Evolutionary conservation across 2,797 vertebrate genomes (phyloP).

Genomic region (Pangasius djambal): DNA sequence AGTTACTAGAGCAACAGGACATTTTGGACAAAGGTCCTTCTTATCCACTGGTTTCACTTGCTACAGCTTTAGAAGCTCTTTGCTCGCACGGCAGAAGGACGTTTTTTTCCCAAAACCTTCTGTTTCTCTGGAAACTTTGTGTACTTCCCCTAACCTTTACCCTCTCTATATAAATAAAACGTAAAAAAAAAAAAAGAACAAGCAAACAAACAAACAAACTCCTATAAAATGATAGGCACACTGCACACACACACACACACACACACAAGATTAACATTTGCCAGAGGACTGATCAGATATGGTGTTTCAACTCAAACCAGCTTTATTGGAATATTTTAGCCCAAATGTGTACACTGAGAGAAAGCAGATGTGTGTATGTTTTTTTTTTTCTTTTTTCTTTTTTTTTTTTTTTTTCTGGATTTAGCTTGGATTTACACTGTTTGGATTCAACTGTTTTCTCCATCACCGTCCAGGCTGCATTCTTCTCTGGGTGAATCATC

Average conservation of each 20-base stretch:
- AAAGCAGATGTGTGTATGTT: conserved; percentile 44
- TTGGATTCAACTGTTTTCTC: conserved; percentile 16
- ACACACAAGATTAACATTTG: conserved; percentile 10
- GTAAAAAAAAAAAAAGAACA: background rate
- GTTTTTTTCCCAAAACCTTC: background rate
- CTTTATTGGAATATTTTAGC: conserved; percentile 23
- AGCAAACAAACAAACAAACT: background rate
- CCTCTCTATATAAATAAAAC: background rate
- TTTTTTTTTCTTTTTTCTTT: background rate
- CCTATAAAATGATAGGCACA: background rate
- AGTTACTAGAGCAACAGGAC: background rate
- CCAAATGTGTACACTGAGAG: conserved; percentile 30
- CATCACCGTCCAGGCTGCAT: conserved; percentile 40
- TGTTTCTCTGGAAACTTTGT: background rate
- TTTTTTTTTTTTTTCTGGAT: background rate
- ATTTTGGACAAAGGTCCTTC: background rate
- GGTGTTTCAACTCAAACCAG: conserved; percentile 26
- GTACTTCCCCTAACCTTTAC: background rate
- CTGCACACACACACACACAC: background rate
- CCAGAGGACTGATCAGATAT: conserved; percentile 43
- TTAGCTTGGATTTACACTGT: conserved; percentile 26
- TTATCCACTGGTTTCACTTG: background rate
- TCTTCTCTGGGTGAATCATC: conserved; percentile 43
- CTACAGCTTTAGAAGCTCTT: background rate
- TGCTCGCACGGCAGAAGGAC: background rate